These are phyloP conservation scores for Ochotona curzoniae DNA, from an alignment of 2,113 vertebrate species.

Conservation along the genomic window DNA sequence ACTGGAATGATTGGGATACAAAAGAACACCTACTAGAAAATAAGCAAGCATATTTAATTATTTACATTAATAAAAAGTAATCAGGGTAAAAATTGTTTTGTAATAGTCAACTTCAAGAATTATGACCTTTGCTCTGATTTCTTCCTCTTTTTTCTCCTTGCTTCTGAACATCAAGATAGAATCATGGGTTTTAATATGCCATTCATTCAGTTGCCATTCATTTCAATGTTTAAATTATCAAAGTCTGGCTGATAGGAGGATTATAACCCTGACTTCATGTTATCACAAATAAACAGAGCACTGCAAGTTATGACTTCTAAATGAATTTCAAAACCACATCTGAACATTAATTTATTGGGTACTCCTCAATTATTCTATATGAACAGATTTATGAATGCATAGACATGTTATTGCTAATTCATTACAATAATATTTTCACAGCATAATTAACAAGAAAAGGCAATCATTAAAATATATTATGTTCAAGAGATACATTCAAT, in stretches of 20 bases:
- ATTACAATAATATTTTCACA: constrained; percentile 22
- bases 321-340: background rate
- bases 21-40: background rate
- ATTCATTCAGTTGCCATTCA: background rate
- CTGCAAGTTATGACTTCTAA: background rate
- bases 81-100: background rate
- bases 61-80: background rate
- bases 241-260: background rate
- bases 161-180: background rate
- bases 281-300: background rate
- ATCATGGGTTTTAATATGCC: background rate
- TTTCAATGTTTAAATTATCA: background rate
- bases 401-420: background rate
- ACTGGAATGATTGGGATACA: background rate
- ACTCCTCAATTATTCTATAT: background rate
- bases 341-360: background rate
- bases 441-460: background rate
- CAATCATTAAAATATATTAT: background rate
- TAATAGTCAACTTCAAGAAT: background rate
- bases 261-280: background rate
- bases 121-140: background rate
- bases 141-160: background rate
- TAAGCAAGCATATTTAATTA: background rate
- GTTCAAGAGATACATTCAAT: background rate
- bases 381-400: background rate